These are phyloP conservation scores for Lateolabrax maculatus DNA, from an alignment of 2,797 vertebrate species.

Conservation along the genomic window DNA sequence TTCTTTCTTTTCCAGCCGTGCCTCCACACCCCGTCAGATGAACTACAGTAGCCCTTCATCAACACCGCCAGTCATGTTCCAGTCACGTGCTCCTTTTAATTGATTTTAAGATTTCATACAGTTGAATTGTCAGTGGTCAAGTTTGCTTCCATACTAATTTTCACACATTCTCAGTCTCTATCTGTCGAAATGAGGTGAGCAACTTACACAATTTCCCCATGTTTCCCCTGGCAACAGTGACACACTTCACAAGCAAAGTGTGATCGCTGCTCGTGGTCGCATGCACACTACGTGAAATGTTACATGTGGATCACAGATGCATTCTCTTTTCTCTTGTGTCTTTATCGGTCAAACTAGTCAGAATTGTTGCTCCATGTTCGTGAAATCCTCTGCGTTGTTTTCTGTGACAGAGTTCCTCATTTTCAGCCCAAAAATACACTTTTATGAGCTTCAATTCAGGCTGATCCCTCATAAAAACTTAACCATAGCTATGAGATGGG, in stretches of 20 bases:
- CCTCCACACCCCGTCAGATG: neutral
- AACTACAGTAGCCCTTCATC: neutral
- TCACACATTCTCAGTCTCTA: neutral
- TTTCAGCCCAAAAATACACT: neutral
- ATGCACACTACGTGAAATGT: neutral
- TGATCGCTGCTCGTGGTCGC: neutral
- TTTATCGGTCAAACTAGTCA: no score
- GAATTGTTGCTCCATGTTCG: neutral
- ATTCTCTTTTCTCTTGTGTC: no score
- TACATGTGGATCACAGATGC: no score
- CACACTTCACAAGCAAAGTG: neutral
- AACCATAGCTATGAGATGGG: no score
- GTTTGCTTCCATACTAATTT: neutral
- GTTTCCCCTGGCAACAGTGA: neutral
- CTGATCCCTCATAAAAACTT: constrained; percentile 1
- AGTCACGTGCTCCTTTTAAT: neutral
- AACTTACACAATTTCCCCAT: neutral
- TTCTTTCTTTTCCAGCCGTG: neutral
- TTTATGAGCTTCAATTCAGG: neutral
- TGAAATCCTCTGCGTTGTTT: neutral
- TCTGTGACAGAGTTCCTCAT: no score
- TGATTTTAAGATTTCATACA: neutral
- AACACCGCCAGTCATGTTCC: neutral
- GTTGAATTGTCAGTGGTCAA: neutral
- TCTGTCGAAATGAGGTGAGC: neutral